Evolutionary conservation across 1,140 invertebrate species (phyloP), one percentile per base, ranked within the genome.

Genomic region (Bombus consobrinus): DNA sequence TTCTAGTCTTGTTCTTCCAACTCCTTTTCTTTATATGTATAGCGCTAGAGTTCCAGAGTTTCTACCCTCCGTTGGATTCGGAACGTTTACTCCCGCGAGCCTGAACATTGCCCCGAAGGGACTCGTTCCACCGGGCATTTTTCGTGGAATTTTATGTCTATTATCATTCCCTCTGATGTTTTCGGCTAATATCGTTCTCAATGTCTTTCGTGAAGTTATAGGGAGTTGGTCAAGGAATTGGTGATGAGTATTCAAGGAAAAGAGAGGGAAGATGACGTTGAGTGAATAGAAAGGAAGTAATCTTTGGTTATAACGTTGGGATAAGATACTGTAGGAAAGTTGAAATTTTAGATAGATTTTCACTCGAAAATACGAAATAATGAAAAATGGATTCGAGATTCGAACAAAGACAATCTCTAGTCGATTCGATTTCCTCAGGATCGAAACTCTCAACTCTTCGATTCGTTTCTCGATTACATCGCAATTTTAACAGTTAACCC

Each of bases 61-160:
- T 76, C n/a, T 39, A 43, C 72, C 43, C 68, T 66, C 72, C 68
- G 37, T 59, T 25, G 81, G 75, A 85, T 80, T 87, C 66, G 71
- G 66, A 76, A 57, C 89, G 82, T 87, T 87, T 77, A 83, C 73
- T 74, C 87, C 64, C 80, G 59, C 72, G 57, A 71, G 53, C 2
- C 9, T 6, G 28, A 68, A 22, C 53, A 85, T 80, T 69, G 83
- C 39, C 83, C 83, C 76, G 32, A n/a, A 62, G 76, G 76, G 76
- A 47, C 83, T 80, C 83, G 83, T 85, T 85, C 37, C 64, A 32
- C 15, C n/a, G 81, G 28, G 34, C 39, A 47, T 41, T 68, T 47
- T 34, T 43, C 68, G n/a, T 57, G 5, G 32, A 41, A 80, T 85
- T 85, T 47, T 43, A 64, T 43, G 41, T 71, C 53, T 71, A 39